Evolutionary conservation across 2,113 vertebrate genomes (phyloP), one percentile per base, ranked within the genome.

Genomic region (Oxyura jamaicensis): DNA sequence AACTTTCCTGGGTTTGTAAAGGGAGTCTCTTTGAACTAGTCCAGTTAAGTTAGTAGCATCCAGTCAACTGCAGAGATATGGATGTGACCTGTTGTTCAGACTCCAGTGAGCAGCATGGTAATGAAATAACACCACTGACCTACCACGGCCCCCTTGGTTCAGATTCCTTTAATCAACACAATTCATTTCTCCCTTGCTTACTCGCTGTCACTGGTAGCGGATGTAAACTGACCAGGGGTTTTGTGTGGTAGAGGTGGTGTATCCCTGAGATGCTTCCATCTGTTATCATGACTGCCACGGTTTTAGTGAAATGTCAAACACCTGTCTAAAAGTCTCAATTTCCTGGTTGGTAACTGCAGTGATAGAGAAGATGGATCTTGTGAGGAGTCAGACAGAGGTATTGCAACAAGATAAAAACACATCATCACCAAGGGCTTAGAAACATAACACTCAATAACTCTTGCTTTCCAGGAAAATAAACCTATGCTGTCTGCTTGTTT

Each of bases 161-260:
- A 90, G 85, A 68, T 89, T 95, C 92, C 91, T 97, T 97, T 97
- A 96, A 97, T 97, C 97, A 97, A 75, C 1, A 0, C 95, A 80
- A 96, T 97, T 97, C 95, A 91, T 92, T 97, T 97, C 92, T 94
- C 87, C 95, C 86, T 83, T 97, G 89, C 95, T 97, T 94, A 68
- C 89, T 91, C 2, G 87, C 95, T 97, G 95, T 97, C 96, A 97
- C 55, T 41, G 53, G 63, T 9, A 68, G 93, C 69, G 74, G 93
- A 97, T 96, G 93, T 80, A 87, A 96, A 85, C 10, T 13, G 80
- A 93, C 91, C 89, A 58, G 62, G 81, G 85, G 53, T 4, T 86
- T 75, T 67, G 65, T 60, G 56, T 59, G 33, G 89, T 50, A 87
- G 74, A 72, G 65, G 59, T 58, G 80, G 58, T 80, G 88, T 77